A percentile compares a stretch with the other conserved stretches of the same genome.
phyloP scores from a whole-genome alignment of 2,113 vertebrate species.

The Trogon surrucura region DNA sequence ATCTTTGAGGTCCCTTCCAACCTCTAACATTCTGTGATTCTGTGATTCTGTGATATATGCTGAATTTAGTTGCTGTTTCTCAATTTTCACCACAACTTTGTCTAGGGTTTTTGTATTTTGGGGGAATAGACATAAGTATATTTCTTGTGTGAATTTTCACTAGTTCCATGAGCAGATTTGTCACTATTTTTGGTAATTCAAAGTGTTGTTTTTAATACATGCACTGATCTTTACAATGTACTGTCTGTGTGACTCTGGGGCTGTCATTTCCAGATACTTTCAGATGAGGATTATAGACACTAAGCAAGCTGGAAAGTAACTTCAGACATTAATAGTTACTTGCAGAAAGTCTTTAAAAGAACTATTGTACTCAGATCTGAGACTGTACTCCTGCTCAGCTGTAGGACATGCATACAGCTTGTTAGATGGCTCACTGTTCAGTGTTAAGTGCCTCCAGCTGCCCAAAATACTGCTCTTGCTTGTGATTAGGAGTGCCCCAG shows the following conservation, averaged over 20 bases:
- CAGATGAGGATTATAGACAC: not conserved
- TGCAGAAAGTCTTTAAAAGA: not conserved
- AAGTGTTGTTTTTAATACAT: not conserved
- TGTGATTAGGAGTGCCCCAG: not conserved
- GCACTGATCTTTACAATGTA: not conserved
- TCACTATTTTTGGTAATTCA: not conserved
- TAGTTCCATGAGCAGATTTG: not conserved
- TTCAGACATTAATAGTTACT: not conserved
- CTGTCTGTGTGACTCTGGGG: not conserved
- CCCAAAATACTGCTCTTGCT: not conserved
- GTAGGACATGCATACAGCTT: not conserved
- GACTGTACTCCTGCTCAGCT: not conserved
- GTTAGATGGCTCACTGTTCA: not conserved
- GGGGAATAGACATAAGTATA: not conserved
- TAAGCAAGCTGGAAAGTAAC: not conserved
- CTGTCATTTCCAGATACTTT: not conserved
- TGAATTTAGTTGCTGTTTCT: not conserved
- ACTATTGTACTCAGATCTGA: not conserved
- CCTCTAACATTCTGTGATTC: too few relatives aligned
- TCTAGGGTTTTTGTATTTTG: not conserved
- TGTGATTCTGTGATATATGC: not conserved
- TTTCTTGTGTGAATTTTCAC: not conserved
- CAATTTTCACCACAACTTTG: not conserved
- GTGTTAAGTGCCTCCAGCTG: not conserved
- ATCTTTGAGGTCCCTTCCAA: too few relatives aligned